Percentiles rank a stretch among this genome's conserved stretches.
Evolutionary conservation across 2,113 vertebrate species (phyloP).

Genomic region (Stercorarius parasiticus): DNA sequence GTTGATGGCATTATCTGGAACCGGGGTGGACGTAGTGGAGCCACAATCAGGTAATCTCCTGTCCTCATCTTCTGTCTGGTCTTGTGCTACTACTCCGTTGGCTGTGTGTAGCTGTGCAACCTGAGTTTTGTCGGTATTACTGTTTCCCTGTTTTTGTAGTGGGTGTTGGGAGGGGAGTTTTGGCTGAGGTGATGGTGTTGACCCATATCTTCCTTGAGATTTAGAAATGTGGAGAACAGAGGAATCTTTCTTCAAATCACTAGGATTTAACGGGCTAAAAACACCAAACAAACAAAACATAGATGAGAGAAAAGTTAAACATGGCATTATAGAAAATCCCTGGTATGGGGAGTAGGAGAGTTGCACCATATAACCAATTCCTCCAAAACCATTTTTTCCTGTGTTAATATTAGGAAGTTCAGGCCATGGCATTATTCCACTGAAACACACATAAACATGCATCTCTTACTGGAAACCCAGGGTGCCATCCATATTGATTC

Average conservation of each 20-base stretch:
- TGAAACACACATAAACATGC: not conserved
- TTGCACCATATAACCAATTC: not conserved
- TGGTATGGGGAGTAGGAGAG: not conserved
- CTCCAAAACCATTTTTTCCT: not conserved
- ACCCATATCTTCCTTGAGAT: slow-evolving; percentile 65
- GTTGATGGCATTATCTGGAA: not conserved
- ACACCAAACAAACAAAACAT: not conserved
- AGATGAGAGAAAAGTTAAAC: not conserved
- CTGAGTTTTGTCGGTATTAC: slow-evolving; percentile 35
- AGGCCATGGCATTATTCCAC: not conserved
- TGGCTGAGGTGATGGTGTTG: slow-evolving; percentile 64
- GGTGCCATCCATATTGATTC: not conserved
- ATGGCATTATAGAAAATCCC: not conserved
- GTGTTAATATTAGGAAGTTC: not conserved
- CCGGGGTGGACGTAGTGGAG: not conserved
- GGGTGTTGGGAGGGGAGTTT: slow-evolving; percentile 48
- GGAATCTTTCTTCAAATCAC: slow-evolving; percentile 73
- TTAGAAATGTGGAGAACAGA: slow-evolving; percentile 55
- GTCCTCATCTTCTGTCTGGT: slow-evolving; percentile 8
- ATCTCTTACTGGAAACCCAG: not conserved
- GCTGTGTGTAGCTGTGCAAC: slow-evolving; percentile 58
- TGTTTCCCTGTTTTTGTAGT: slow-evolving; percentile 62
- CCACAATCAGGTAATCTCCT: not conserved
- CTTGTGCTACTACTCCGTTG: slow-evolving; percentile 64
- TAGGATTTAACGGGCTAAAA: slow-evolving; percentile 55